Percentiles rank a stretch among this genome's conserved stretches.
Evolutionary conservation across 2,888 invertebrate species (phyloP).

Genomic region (Ferrisia virgata): DNA sequence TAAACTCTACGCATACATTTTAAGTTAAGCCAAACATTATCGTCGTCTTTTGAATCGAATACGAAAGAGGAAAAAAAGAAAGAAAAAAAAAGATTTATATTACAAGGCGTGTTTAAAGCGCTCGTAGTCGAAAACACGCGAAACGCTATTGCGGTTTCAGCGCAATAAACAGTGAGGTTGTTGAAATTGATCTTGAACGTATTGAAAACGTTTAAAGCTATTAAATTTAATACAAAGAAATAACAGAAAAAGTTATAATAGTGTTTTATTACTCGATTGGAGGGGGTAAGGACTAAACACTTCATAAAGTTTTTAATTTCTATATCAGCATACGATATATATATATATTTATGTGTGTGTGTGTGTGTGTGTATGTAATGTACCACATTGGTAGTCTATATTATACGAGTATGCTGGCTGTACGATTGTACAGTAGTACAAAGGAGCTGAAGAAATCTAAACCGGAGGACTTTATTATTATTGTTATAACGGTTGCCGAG

Average conservation of each 20-base stretch:
- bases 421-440: too few species aligned
- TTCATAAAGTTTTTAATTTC: conserved; percentile 29
- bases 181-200: conserved; percentile 25
- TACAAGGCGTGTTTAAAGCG: not conserved
- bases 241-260: conserved; percentile 20
- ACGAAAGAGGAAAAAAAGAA: not conserved
- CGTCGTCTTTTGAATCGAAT: not conserved
- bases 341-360: not conserved
- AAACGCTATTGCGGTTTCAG: conserved; percentile 12
- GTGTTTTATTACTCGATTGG: conserved; percentile 1
- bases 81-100: not conserved
- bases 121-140: not conserved
- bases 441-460: not conserved
- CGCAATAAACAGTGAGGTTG: conserved; percentile 17
- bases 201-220: conserved; percentile 19
- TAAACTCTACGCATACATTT: too few species aligned
- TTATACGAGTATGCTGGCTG: too few species aligned
- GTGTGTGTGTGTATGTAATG: too few species aligned
- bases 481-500: too few species aligned
- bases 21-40: not conserved
- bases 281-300: conserved; percentile 26
- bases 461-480: too few species aligned
- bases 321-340: not conserved
- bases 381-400: too few species aligned
- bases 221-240: conserved; percentile 30